Evolutionary conservation across 1,140 invertebrate species (phyloP).

Genomic region (Solenopsis fugax): DNA sequence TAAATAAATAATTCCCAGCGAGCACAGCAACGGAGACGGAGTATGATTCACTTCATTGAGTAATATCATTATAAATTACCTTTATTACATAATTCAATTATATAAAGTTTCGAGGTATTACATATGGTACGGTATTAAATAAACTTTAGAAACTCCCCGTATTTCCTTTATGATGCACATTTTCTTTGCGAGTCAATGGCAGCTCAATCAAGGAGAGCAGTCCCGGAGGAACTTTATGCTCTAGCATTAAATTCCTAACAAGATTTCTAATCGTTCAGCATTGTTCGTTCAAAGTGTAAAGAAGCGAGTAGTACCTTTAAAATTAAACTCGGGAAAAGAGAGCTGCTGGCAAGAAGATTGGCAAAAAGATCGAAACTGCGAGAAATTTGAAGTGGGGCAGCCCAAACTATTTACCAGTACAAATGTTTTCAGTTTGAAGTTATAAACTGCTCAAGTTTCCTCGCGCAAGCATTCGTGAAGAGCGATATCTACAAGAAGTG

Average conservation of each 20-base stretch:
- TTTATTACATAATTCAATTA: slow-evolving; percentile 17
- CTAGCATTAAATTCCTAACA: slow-evolving; percentile 37
- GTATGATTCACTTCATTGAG: neutral
- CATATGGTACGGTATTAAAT: neutral
- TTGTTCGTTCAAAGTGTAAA: slow-evolving; percentile 32
- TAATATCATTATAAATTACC: slow-evolving; percentile 16
- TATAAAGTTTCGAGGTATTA: slow-evolving; percentile 1
- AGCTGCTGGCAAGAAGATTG: neutral
- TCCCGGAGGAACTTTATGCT: slow-evolving; percentile 24
- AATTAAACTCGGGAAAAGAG: neutral
- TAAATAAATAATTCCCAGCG: slow-evolving; percentile 48
- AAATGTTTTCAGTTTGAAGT: slow-evolving; percentile 1
- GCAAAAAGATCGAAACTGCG: neutral
- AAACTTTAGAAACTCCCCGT: slow-evolving; percentile 5
- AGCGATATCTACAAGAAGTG: slow-evolving; percentile 13
- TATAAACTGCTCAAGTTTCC: neutral
- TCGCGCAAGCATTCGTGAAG: neutral
- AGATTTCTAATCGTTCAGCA: slow-evolving; percentile 34
- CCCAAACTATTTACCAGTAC: neutral
- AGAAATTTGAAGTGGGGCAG: neutral
- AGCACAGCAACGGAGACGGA: neutral
- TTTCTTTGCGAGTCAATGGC: slow-evolving; percentile 13
- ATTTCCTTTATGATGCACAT: slow-evolving; percentile 22
- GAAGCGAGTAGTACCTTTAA: neutral
- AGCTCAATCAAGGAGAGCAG: slow-evolving; percentile 1